Evolutionary conservation across 2,888 invertebrate genomes (phyloP).

Genomic region (Orgyia antiqua): DNA sequence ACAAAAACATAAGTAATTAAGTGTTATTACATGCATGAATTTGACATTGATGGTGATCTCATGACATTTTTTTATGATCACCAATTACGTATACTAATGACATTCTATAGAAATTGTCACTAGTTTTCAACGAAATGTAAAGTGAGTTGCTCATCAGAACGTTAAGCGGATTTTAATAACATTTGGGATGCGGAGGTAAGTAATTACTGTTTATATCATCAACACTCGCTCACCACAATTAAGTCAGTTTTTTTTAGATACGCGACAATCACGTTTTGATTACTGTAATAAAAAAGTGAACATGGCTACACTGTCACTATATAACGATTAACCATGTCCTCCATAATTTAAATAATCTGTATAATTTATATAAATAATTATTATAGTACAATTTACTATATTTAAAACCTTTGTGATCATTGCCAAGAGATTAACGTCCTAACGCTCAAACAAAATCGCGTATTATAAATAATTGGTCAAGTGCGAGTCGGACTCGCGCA

Average conservation of each 20-base stretch:
- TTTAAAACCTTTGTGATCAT: no score
- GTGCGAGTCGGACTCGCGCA: no score
- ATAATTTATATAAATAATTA: no score
- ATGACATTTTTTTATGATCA: conserved; percentile 11
- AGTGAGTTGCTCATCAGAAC: conserved; percentile 31
- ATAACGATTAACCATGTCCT: conserved; percentile 44
- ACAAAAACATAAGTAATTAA: no score
- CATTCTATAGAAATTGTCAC: conserved; percentile 27
- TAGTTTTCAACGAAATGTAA: conserved; percentile 19
- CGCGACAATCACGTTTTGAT: conserved; percentile 74
- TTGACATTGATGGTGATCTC: conserved; percentile 17
- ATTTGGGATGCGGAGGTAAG: conserved; percentile 55
- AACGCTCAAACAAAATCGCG: no score
- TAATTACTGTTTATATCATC: conserved; percentile 74
- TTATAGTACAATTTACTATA: no score
- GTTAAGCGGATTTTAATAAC: conserved; percentile 76
- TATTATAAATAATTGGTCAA: no score
- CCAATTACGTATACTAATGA: conserved; percentile 8
- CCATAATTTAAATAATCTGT: no score
- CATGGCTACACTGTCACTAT: conserved; percentile 44
- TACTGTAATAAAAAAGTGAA: conserved; percentile 58
- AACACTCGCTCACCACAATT: conserved; percentile 70
- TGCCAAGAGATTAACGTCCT: no score
- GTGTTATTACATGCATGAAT: conserved; percentile 15
- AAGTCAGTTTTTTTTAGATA: conserved; percentile 66